Evolutionary conservation across 2,888 invertebrate species (phyloP).

Genomic region (Mechanitis mazaeus): DNA sequence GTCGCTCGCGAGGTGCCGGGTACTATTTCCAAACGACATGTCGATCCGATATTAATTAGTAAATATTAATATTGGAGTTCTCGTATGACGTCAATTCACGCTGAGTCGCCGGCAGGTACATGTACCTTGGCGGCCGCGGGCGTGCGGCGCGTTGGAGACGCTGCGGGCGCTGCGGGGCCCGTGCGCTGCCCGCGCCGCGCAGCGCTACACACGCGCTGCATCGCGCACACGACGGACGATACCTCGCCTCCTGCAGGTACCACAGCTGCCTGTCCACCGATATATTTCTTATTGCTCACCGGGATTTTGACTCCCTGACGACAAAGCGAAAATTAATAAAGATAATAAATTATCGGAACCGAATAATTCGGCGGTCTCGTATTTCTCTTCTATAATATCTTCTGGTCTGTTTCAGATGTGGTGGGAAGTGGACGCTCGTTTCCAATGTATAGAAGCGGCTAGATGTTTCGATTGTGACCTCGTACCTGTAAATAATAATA

Average conservation of each 20-base stretch:
- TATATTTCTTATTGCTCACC: no score
- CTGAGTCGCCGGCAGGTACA: constrained; percentile 48
- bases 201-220: constrained; percentile 48
- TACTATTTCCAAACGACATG: neutral
- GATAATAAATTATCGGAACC: no score
- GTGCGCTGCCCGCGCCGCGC: constrained; percentile 39
- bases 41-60: neutral
- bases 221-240: constrained; percentile 53
- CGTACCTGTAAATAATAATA: neutral
- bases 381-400: no score
- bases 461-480: neutral
- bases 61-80: no score
- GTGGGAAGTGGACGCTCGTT: constrained; percentile 75
- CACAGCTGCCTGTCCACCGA: no score
- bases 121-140: constrained; percentile 60
- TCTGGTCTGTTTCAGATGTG: constrained; percentile 65
- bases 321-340: no score
- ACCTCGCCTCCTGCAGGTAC: constrained; percentile 55
- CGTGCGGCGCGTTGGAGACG: constrained; percentile 48
- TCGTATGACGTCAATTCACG: neutral
- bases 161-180: constrained; percentile 60
- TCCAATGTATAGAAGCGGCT: constrained; percentile 46
- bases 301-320: no score
- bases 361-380: no score
- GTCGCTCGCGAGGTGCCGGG: no score